Evolutionary conservation across 2,113 vertebrate genomes (phyloP).

Genomic region (Syrmaticus mikado): DNA sequence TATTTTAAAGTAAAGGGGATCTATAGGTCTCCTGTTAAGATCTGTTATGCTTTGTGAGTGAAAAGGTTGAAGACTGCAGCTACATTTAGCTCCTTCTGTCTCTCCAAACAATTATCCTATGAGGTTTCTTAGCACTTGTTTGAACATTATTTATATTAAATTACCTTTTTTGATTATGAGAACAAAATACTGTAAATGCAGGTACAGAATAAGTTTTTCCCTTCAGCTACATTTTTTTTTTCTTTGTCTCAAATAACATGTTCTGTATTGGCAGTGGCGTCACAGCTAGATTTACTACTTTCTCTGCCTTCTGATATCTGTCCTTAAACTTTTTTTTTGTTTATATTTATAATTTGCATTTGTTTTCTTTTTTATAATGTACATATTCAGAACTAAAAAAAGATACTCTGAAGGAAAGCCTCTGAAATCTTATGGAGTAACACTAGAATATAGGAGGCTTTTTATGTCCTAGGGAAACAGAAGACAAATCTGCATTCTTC

Average conservation of each 20-base stretch:
- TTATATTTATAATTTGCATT: background rate
- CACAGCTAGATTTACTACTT: background rate
- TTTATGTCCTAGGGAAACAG: background rate
- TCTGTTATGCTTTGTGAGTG: background rate
- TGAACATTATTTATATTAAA: background rate
- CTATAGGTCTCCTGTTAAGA: background rate
- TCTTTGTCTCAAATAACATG: background rate
- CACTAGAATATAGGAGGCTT: background rate
- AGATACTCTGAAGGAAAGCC: background rate
- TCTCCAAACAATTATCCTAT: background rate
- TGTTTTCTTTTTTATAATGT: background rate
- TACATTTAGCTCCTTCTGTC: background rate
- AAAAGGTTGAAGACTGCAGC: background rate
- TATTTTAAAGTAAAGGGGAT: background rate
- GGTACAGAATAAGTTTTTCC: background rate
- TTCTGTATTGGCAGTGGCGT: background rate
- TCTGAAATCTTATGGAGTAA: background rate
- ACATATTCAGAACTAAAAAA: background rate
- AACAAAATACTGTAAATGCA: background rate
- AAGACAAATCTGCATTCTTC: background rate
- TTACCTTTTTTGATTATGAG: accelerated
- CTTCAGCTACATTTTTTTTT: accelerated
- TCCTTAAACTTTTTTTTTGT: background rate
- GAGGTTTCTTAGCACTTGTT: background rate
- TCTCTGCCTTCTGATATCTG: background rate